A percentile compares a stretch with the other conserved stretches of the same genome.
Evolutionary conservation across 2,113 vertebrate genomes (phyloP).

Genomic region (Hystrix cristata): DNA sequence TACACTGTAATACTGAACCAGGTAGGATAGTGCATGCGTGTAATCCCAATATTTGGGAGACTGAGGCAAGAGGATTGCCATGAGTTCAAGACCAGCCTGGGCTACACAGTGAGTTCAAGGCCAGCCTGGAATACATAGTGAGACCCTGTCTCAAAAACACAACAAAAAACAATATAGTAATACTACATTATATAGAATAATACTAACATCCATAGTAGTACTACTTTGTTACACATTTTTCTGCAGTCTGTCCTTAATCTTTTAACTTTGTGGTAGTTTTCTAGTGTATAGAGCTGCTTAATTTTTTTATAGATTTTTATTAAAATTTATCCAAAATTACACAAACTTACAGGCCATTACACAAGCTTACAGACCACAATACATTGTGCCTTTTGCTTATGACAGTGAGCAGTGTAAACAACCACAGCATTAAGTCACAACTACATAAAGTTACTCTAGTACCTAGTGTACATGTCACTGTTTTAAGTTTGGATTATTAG

Average conservation of each 20-base stretch:
- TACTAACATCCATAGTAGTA: not conserved
- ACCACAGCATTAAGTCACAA: too few species aligned
- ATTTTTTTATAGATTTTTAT: too few species aligned
- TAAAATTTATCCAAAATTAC: too few species aligned
- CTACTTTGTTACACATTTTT: not conserved
- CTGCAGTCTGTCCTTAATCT: not conserved
- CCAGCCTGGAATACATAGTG: not conserved
- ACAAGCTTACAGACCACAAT: too few species aligned
- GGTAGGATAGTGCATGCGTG: not conserved
- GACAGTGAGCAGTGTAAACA: too few species aligned
- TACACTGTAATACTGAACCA: not conserved
- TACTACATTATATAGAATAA: not conserved
- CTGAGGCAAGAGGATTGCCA: not conserved
- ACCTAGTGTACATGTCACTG: too few species aligned
- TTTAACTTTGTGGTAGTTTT: slow-evolving; percentile 9
- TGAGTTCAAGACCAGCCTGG: not conserved
- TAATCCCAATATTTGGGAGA: not conserved
- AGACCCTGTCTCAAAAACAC: not conserved
- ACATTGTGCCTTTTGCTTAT: too few species aligned
- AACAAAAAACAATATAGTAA: not conserved
- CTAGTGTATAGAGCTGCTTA: not conserved
- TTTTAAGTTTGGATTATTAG: too few species aligned
- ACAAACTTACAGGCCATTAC: too few species aligned
- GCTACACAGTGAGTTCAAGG: not conserved
- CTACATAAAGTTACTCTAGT: too few species aligned